Evolutionary conservation across 2,113 vertebrate species (phyloP).

Genomic region (Embiotoca jacksoni): DNA sequence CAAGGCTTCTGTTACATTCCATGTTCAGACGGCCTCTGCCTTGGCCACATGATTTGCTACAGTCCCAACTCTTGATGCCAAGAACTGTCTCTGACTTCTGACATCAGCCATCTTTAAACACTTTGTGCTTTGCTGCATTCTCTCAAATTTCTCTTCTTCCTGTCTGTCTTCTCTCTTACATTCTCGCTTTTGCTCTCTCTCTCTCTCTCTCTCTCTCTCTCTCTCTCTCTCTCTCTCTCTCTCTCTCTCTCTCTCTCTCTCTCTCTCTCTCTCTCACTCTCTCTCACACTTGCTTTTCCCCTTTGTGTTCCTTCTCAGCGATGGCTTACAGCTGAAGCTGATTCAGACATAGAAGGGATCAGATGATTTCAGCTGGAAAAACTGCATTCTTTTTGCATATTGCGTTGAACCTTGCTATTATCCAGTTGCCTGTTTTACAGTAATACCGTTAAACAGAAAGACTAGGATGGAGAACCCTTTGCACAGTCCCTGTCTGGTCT

Average conservation of each 20-base stretch:
- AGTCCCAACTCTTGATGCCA: slow-evolving; percentile 58
- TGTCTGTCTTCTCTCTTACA: slow-evolving; percentile 49
- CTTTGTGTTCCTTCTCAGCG: slow-evolving; percentile 68
- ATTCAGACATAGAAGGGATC: slow-evolving; percentile 80
- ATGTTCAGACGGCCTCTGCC: slow-evolving; percentile 63
- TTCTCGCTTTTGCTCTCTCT: slow-evolving; percentile 43
- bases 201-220: slow-evolving; percentile 59
- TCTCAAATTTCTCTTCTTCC: slow-evolving; percentile 56
- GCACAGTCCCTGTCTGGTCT: slow-evolving; percentile 45
- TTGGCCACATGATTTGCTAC: slow-evolving; percentile 64
- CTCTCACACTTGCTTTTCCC: slow-evolving; percentile 64
- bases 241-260: slow-evolving; percentile 53
- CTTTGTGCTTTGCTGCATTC: slow-evolving; percentile 67
- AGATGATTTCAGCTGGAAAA: slow-evolving; percentile 82
- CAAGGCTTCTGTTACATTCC: slow-evolving; percentile 70
- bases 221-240: slow-evolving; percentile 65
- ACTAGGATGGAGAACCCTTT: slow-evolving; percentile 57
- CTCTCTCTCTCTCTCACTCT: slow-evolving; percentile 58
- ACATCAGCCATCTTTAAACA: slow-evolving; percentile 78
- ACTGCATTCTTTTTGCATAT: slow-evolving; percentile 77
- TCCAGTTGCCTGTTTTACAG: slow-evolving; percentile 78
- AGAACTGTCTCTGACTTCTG: slow-evolving; percentile 67
- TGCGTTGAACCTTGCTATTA: slow-evolving; percentile 79
- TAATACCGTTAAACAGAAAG: slow-evolving; percentile 74
- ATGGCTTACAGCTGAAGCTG: slow-evolving; percentile 80